phyloP scores from a whole-genome alignment of 2,113 vertebrate species.

The Piprites chloris region DNA sequence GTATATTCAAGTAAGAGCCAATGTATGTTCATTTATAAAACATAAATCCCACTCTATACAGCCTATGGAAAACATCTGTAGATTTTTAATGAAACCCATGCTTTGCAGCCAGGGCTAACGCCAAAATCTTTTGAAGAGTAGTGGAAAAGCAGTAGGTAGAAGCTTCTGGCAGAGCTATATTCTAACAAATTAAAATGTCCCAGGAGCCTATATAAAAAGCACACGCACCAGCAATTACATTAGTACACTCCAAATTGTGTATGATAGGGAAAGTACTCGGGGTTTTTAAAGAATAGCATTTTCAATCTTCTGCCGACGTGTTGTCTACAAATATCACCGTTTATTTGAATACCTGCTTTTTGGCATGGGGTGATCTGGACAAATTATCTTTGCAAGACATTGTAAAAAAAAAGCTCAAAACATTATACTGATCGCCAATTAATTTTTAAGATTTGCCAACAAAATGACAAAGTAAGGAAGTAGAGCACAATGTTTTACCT shows the following conservation, averaged over 20 bases:
- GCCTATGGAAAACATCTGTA: neutral
- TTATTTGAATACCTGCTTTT: neutral
- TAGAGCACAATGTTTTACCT: neutral
- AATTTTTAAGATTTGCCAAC: neutral
- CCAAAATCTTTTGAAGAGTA: neutral
- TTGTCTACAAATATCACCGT: neutral
- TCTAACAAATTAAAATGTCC: neutral
- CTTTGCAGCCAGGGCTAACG: neutral
- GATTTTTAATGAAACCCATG: slow-evolving; percentile 23
- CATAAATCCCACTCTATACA: neutral
- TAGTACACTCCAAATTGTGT: neutral
- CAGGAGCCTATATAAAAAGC: neutral
- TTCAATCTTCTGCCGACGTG: neutral
- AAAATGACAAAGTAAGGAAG: neutral
- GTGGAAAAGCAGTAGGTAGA: neutral
- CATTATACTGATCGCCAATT: neutral
- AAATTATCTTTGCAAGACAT: neutral
- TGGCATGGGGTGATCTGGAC: neutral
- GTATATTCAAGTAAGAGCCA: neutral
- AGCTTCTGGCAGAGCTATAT: neutral
- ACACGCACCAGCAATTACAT: neutral
- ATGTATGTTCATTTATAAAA: neutral
- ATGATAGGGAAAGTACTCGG: neutral
- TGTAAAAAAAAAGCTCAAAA: neutral
- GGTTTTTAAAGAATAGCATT: neutral